These are phyloP conservation scores for Amiota minor DNA, from an alignment of 2,888 invertebrate genomes.

Conservation along the genomic window DNA sequence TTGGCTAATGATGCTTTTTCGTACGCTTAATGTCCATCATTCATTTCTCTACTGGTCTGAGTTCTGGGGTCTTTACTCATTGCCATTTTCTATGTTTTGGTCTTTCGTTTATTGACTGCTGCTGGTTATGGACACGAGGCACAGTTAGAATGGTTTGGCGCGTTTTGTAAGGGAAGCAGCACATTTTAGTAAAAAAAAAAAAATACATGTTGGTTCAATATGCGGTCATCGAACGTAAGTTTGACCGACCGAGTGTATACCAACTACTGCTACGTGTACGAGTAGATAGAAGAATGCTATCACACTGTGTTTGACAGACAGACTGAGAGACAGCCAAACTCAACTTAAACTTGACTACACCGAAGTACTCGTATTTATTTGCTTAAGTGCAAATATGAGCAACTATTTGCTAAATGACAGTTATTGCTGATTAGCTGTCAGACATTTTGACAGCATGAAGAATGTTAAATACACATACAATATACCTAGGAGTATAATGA, in stretches of 20 bases:
- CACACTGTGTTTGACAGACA: constrained; percentile 30
- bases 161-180: neutral
- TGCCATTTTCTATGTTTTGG: constrained; percentile 51
- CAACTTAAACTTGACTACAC: neutral
- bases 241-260: no score
- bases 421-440: constrained; percentile 69
- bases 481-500: neutral
- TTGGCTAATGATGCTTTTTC: constrained; percentile 65
- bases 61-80: neutral
- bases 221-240: no score
- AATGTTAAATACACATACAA: constrained; percentile 47
- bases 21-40: constrained; percentile 63
- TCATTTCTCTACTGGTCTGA: constrained; percentile 48
- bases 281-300: no score
- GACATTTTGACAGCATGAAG: constrained; percentile 65
- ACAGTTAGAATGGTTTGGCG: constrained; percentile 53
- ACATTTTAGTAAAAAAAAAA: no score
- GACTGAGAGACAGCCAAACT: neutral
- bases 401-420: constrained; percentile 69
- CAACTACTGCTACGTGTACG: no score
- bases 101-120: constrained; percentile 64
- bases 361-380: constrained; percentile 57
- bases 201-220: no score
- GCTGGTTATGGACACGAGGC: constrained; percentile 64
- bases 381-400: constrained; percentile 69